These are phyloP conservation scores for Subacronicta megacephala DNA, from an alignment of 2,888 invertebrate species.

Conservation along the genomic window DNA sequence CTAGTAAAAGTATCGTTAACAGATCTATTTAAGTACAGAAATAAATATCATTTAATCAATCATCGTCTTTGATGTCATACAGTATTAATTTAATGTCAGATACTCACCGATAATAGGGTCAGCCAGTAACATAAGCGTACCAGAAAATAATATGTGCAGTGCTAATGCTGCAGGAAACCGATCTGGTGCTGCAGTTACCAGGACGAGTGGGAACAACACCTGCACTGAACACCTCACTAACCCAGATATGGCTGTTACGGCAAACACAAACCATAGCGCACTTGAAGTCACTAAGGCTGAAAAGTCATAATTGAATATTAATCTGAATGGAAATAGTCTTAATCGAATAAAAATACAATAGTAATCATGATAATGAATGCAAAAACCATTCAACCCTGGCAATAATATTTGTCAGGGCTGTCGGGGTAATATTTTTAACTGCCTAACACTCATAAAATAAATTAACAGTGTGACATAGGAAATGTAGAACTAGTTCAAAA, in stretches of 20 bases:
- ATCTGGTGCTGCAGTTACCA: slow-evolving; percentile 91
- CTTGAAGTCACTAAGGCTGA: slow-evolving; percentile 78
- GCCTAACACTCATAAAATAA: too few species aligned
- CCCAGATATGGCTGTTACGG: slow-evolving; percentile 91
- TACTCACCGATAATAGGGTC: slow-evolving; percentile 92
- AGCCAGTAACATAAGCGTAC: slow-evolving; percentile 91
- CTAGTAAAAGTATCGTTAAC: too few species aligned
- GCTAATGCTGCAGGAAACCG: slow-evolving; percentile 93
- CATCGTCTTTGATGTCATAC: background rate
- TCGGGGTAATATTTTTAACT: too few species aligned
- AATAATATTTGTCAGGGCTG: too few species aligned
- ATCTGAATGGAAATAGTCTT: background rate
- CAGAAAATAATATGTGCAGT: slow-evolving; percentile 92
- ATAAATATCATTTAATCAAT: too few species aligned
- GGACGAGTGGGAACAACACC: slow-evolving; percentile 92
- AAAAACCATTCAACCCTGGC: too few species aligned
- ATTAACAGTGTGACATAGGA: too few species aligned
- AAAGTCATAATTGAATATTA: slow-evolving; percentile 54
- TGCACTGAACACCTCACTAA: slow-evolving; percentile 92
- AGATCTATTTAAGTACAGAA: too few species aligned
- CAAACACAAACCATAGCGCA: slow-evolving; percentile 87
- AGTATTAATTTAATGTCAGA: background rate
- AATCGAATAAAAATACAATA: too few species aligned
- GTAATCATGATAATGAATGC: too few species aligned
- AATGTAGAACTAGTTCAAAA: too few species aligned